Evolutionary conservation across 2,888 invertebrate species (phyloP), one percentile per base, ranked within the genome.

Genomic region (Tuberolachnus salignus): DNA sequence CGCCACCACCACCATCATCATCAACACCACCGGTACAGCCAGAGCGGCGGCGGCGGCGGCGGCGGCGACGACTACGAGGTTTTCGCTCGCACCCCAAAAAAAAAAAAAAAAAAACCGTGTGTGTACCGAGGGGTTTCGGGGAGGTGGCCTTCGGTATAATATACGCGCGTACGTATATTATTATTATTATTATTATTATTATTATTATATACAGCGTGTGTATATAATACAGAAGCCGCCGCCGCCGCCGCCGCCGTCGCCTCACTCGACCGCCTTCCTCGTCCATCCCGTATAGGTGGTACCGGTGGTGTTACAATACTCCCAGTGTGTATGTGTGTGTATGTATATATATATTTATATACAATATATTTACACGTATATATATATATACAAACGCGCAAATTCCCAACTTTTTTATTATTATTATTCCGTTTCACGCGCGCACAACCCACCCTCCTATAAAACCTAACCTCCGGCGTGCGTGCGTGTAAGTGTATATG

Each of bases 401-500:
- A 73, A 74, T 74, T 74, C 23, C 44, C 73, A 64, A 74, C 73
- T 64, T 74, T 74, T 74, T 53, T 69, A 70, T 61, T 61, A 72
- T 72, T 72, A 63, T 73, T 73, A 73, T 73, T 73, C 61, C 10
- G 61, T 73, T 73, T 73, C 72, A 73, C 72, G 72, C 72, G 72
- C 72, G 72, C 72, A 61, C 42, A 34, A 73, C 61, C 61, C 51
- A 64, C 44, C n/a, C 70, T n/a, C 64, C 73, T 16, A 26, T 4
- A 49, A 61, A 63, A 72, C 59, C 59, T 42, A 72, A 61, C 72
- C 34, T 61, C 26, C 21, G 14, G 13, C 26, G 21, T 34, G 72
- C 26, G 19, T 61, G 61, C 19, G 63, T 72, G 71, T 72, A 72
- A 34, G 73, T 73, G 51, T 73, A 73, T 73, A 73, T 53, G 73